Evolutionary conservation across 2,888 invertebrate genomes (phyloP).

Genomic region (Hypomecis punctinalis): DNA sequence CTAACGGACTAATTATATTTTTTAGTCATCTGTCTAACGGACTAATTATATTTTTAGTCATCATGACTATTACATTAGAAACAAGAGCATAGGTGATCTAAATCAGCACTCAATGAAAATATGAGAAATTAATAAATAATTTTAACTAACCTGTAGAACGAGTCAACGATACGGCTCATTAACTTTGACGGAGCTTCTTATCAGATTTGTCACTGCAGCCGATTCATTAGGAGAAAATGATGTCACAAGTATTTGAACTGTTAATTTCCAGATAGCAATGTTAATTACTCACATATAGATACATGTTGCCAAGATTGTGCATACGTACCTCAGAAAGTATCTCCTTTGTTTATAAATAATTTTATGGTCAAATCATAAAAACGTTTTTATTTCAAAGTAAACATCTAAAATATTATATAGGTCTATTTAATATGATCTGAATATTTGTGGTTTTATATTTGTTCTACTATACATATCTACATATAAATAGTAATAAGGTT

Average conservation of each 20-base stretch:
- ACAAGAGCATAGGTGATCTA: too few species aligned
- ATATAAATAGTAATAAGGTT: too few species aligned
- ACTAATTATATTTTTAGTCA: too few species aligned
- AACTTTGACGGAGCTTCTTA: slow-evolving; percentile 15
- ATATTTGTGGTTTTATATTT: slow-evolving; percentile 18
- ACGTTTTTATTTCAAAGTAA: slow-evolving; percentile 3
- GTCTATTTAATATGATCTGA: background rate
- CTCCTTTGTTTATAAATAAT: slow-evolving; percentile 2
- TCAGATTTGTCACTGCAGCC: slow-evolving; percentile 17
- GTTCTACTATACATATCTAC: background rate
- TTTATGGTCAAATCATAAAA: slow-evolving; percentile 2
- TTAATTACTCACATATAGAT: slow-evolving; percentile 4
- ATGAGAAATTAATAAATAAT: background rate
- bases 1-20: too few species aligned
- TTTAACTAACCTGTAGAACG: background rate
- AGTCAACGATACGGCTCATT: slow-evolving; percentile 22
- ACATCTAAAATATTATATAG: slow-evolving; percentile 1
- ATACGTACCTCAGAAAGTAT: slow-evolving; percentile 2
- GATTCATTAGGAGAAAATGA: slow-evolving; percentile 23
- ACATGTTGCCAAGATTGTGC: background rate
- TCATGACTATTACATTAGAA: too few species aligned
- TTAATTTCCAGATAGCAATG: slow-evolving; percentile 16
- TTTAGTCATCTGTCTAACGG: too few species aligned
- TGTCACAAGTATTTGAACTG: slow-evolving; percentile 11
- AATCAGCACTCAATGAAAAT: too few species aligned